A percentile compares a stretch with the other conserved stretches of the same genome.
Conservation (phyloP, 2,113 vertebrate genomes). For the Sula dactylatra region DNA sequence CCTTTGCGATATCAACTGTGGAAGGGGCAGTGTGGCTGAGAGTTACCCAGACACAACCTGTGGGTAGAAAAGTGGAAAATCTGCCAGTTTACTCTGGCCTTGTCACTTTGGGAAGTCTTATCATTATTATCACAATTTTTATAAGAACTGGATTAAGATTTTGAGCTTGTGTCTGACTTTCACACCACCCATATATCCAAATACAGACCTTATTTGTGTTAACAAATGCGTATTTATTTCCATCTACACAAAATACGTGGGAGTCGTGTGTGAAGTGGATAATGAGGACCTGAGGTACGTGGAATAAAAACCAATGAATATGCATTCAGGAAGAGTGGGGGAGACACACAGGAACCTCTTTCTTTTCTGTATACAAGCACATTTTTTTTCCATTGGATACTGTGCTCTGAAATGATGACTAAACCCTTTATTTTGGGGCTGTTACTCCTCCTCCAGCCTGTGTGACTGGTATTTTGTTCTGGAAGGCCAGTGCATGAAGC, state of each 20-base stretch:
- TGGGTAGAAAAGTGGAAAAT: neutral
- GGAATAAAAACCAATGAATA: neutral
- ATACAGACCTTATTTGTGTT: neutral
- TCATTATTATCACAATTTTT: neutral
- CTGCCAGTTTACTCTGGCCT: neutral
- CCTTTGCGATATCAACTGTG: neutral
- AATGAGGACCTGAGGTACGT: neutral
- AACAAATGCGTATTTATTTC: neutral
- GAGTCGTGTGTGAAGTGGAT: slow-evolving; percentile 7
- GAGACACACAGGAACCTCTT: neutral
- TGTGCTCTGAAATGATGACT: neutral
- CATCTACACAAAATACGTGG: neutral
- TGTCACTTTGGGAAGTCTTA: neutral
- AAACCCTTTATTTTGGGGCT: slow-evolving; percentile 35
- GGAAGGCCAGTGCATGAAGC: neutral
- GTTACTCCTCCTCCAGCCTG: neutral
- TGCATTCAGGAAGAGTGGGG: neutral
- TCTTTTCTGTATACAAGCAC: neutral
- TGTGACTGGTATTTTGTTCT: neutral
- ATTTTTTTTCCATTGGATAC: neutral
- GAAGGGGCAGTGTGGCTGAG: neutral
- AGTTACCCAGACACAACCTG: neutral
- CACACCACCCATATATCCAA: neutral
- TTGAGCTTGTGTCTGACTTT: neutral
- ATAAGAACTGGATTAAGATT: neutral